Evolutionary conservation across 1,140 invertebrate species (phyloP).

Genomic region (Drosophila burlai): DNA sequence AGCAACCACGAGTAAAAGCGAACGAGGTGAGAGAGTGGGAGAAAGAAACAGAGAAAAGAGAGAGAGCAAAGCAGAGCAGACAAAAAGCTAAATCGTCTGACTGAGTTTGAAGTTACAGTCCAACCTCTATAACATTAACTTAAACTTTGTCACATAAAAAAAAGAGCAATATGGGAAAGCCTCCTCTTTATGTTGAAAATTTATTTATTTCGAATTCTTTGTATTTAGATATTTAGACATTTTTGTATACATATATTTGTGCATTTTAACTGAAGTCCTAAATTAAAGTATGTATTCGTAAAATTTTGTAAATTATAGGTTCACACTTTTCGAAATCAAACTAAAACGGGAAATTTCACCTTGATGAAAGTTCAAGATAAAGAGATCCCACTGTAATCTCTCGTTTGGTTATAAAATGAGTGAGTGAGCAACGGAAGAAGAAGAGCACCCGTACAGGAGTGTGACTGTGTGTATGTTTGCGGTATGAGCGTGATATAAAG

Average conservation of each 20-base stretch:
- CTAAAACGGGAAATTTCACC: neutral
- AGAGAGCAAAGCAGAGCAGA: constrained; percentile 39
- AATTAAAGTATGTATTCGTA: no score
- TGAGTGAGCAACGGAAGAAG: constrained; percentile 63
- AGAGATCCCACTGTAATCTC: constrained; percentile 19
- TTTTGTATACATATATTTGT: no score
- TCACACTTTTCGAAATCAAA: no score
- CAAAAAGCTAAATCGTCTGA: constrained; percentile 72
- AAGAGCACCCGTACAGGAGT: constrained; percentile 33
- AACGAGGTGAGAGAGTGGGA: constrained; percentile 17
- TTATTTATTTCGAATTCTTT: no score
- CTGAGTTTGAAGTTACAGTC: constrained; percentile 34
- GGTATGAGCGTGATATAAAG: constrained; percentile 70
- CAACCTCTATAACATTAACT: neutral
- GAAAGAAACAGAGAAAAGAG: neutral
- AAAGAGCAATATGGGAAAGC: no score
- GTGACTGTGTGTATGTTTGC: constrained; percentile 32
- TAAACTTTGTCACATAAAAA: no score
- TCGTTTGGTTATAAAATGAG: constrained; percentile 39
- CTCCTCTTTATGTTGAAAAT: no score
- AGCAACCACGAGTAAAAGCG: constrained; percentile 15
- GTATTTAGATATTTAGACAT: no score
- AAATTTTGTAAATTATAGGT: no score
- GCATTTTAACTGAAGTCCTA: no score
- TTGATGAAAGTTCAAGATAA: neutral